Conservation (phyloP, 2,113 vertebrate genomes). For the Erpornis zantholeuca region DNA sequence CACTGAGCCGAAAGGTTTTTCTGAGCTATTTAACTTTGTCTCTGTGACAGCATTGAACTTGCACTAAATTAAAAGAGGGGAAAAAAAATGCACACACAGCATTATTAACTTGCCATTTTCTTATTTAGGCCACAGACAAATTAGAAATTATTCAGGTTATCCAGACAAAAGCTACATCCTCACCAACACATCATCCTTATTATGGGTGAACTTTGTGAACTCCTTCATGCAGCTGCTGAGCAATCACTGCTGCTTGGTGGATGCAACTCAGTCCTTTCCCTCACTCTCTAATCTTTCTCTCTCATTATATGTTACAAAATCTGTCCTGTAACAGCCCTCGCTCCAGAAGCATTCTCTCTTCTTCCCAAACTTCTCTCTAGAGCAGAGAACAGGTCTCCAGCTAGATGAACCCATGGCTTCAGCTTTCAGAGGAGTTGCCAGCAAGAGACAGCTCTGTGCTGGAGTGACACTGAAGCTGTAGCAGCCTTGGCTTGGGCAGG, state of each 20-base stretch:
- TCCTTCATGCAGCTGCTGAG: background rate
- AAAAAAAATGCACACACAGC: background rate
- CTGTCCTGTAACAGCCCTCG: background rate
- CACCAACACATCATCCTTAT: background rate
- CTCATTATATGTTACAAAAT: background rate
- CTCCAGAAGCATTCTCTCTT: background rate
- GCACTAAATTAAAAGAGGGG: background rate
- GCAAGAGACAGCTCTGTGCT: background rate
- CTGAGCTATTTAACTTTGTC: background rate
- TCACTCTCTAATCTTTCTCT: background rate
- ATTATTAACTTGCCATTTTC: background rate
- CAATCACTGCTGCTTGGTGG: background rate
- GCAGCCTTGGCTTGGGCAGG: slow-evolving; percentile 40
- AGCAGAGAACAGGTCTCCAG: background rate
- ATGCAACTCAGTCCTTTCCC: background rate
- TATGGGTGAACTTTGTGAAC: background rate
- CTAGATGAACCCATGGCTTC: background rate
- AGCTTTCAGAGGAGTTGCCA: background rate
- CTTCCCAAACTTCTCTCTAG: background rate
- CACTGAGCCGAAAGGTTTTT: background rate
- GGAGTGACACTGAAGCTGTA: background rate
- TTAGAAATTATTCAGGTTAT: slow-evolving; percentile 6
- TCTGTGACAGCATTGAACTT: background rate
- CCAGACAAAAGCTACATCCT: background rate
- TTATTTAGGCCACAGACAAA: slow-evolving; percentile 5